Evolutionary conservation across 2,797 vertebrate genomes (phyloP), one percentile per base, ranked within the genome.

Genomic region (Pogonophryne albipinna): DNA sequence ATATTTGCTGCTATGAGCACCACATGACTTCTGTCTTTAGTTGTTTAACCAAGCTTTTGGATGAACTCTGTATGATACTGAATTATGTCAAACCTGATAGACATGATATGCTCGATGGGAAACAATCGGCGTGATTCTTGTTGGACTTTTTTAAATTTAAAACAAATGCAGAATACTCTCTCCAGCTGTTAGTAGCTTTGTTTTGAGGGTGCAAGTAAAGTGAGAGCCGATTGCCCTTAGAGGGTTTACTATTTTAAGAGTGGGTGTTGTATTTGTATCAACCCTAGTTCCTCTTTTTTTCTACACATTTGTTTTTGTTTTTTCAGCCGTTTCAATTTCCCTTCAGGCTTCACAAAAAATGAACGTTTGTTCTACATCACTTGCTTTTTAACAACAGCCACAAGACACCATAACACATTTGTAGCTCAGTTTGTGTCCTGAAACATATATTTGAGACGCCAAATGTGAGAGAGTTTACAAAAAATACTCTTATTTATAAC

Each of bases 1-100:
- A 45, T 20, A 56, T 71, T 15, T 66, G 10, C 56, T 12, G 1
- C 23, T 15, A 12, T 56, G 38, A 65, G 46, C 15, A 20, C 16
- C 44, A 53, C 45, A 60, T 56, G 27, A 27, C 63, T 57, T n/a
- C 20, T 34, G 14, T 19, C 10, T 50, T 76, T 38, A 63, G 50
- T 12, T 27, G 14, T 63, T 67, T 60, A 56, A 49, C 10, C 20
- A 57, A 13, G 0, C 20, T 60, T 73, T 55, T 17, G 31, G 61
- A 41, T 0, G 45, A 20, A 58, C 34, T 19, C 31, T 16, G 4
- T 51, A 34, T 57, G 34, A 57, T 15, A 49, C 13, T 34, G 9
- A 49, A 38, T 9, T 12, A 17, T 4, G 20, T 38, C 34, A 42
- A 17, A 59, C 27, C 17, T 23, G 11, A 15, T 20, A 12, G n/a